Conservation (phyloP, 2,113 vertebrate genomes). For the Tychaedon coryphoeus region DNA sequence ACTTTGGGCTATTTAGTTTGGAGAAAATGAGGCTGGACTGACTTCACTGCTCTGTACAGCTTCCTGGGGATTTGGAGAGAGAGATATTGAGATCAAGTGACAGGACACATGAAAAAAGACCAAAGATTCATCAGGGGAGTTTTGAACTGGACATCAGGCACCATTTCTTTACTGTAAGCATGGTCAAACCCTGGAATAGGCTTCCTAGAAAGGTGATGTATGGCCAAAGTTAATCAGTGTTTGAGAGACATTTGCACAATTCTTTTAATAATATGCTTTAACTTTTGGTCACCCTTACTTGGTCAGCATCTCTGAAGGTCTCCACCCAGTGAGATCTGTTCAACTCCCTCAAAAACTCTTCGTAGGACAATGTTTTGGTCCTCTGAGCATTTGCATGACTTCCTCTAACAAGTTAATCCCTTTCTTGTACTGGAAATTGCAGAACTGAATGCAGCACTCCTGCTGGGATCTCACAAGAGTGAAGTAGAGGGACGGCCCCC, state of each 20-base stretch:
- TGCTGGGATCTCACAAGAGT: not conserved
- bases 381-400: not conserved
- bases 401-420: not conserved
- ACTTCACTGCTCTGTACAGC: not conserved
- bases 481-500: not conserved
- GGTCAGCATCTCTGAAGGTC: not conserved
- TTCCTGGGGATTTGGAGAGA: not conserved
- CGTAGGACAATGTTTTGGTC: not conserved
- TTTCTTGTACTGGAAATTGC: too few species aligned
- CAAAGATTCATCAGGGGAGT: not conserved
- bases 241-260: not conserved
- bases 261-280: not conserved
- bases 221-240: not conserved
- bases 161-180: not conserved
- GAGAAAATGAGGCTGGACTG: not conserved
- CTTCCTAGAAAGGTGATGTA: not conserved
- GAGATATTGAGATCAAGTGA: not conserved
- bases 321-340: too few species aligned
- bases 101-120: not conserved
- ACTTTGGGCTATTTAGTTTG: not conserved
- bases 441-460: fast-evolving
- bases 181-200: not conserved
- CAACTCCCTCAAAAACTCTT: not conserved
- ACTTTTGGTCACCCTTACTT: not conserved
- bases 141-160: not conserved